Conservation (phyloP, 2,797 vertebrate species). For the Bufotes viridis region DNA sequence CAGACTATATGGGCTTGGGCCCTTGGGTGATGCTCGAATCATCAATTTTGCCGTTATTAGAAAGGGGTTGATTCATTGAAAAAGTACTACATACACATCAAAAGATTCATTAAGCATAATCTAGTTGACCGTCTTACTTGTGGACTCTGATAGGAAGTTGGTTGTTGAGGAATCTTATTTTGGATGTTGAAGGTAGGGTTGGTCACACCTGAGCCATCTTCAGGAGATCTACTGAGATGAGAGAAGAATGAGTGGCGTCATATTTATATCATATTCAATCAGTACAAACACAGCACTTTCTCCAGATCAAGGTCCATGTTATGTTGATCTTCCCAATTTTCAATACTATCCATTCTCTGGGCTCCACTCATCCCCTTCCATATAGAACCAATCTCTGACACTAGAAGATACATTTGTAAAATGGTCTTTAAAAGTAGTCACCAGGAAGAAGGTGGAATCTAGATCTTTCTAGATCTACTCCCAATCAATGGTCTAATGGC, state of each 20-base stretch:
- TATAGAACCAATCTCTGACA: background rate
- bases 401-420: background rate
- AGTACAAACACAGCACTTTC: background rate
- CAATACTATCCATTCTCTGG: too few species aligned
- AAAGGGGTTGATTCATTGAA: background rate
- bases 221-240: background rate
- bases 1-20: background rate
- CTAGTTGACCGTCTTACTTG: constrained; percentile 1
- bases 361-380: background rate
- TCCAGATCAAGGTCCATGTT: background rate
- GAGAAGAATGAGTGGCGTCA: background rate
- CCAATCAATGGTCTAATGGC: background rate
- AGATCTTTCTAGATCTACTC: background rate
- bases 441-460: background rate
- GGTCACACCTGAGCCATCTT: background rate
- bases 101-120: background rate
- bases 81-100: background rate
- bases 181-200: constrained; percentile 47
- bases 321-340: too few species aligned
- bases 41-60: background rate
- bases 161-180: background rate
- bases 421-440: background rate
- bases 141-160: background rate
- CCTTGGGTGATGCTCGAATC: background rate
- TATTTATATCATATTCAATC: too few species aligned